These are phyloP conservation scores for Sminthurinus aureus DNA, from an alignment of 2,888 invertebrate species.

Conservation along the genomic window DNA sequence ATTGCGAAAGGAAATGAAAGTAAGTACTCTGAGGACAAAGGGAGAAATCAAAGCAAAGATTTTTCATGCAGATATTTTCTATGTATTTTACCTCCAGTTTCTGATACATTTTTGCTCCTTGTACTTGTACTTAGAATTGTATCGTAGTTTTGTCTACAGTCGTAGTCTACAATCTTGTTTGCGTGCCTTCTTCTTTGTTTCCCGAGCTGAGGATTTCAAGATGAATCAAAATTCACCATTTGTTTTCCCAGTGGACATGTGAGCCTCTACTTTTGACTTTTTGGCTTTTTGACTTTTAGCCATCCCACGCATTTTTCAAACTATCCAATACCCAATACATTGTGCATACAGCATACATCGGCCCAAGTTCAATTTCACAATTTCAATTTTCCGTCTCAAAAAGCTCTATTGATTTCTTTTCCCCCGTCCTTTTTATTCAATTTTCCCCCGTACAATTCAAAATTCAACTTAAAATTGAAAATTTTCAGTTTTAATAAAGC, in stretches of 20 bases:
- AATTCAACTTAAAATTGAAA: no score
- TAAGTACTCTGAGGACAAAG: no score
- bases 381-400: not conserved
- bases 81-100: no score
- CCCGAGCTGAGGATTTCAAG: not conserved
- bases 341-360: not conserved
- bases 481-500: no score
- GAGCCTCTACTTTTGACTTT: not conserved
- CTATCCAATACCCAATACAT: not conserved
- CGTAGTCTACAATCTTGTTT: no score
- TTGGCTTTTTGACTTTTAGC: not conserved
- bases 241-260: not conserved
- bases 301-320: not conserved
- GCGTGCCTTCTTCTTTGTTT: not conserved
- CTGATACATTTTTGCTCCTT: no score
- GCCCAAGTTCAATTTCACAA: not conserved
- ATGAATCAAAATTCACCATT: no score
- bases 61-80: no score
- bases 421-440: not conserved
- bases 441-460: not conserved
- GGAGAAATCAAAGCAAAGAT: no score
- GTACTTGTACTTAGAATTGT: no score
- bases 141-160: no score
- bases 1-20: no score
- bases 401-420: not conserved